Evolutionary conservation across 2,888 invertebrate genomes (phyloP).

Genomic region (Drosophila setosimentum): DNA sequence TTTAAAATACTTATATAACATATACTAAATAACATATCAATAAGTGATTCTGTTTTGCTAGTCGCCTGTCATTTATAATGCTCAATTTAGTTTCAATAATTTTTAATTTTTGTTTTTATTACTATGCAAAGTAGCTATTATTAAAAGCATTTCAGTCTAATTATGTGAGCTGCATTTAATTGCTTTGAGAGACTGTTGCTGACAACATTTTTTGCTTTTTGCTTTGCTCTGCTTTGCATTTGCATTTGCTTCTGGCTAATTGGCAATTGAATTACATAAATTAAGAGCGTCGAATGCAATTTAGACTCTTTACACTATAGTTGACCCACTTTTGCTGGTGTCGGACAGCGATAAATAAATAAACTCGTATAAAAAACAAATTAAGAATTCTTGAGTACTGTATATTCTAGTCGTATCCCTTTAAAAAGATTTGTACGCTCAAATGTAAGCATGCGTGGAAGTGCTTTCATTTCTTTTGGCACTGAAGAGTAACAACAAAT

Average conservation of each 20-base stretch:
- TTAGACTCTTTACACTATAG: constrained; percentile 45
- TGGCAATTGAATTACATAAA: constrained; percentile 69
- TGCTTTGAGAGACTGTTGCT: constrained; percentile 32
- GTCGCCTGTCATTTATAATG: background rate
- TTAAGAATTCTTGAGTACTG: background rate
- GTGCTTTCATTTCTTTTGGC: background rate
- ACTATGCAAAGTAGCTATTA: background rate
- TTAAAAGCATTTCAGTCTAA: constrained; percentile 20
- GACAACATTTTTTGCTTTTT: constrained; percentile 8
- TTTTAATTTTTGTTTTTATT: background rate
- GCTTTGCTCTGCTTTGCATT: constrained; percentile 2
- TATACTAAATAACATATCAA: background rate
- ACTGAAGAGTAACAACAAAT: background rate
- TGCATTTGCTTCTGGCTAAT: constrained; percentile 53
- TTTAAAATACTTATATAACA: background rate
- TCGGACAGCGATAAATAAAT: background rate
- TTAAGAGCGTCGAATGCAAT: constrained; percentile 63
- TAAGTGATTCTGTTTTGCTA: background rate
- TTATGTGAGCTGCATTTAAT: constrained; percentile 24
- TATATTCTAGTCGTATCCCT: background rate
- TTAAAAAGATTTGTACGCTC: background rate
- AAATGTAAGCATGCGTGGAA: background rate
- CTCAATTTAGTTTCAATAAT: background rate
- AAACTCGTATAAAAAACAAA: background rate
- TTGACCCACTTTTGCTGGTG: constrained; percentile 60